phyloP scores from a whole-genome alignment of 2,888 invertebrate genomes.

The Seira sanloemensis region DNA sequence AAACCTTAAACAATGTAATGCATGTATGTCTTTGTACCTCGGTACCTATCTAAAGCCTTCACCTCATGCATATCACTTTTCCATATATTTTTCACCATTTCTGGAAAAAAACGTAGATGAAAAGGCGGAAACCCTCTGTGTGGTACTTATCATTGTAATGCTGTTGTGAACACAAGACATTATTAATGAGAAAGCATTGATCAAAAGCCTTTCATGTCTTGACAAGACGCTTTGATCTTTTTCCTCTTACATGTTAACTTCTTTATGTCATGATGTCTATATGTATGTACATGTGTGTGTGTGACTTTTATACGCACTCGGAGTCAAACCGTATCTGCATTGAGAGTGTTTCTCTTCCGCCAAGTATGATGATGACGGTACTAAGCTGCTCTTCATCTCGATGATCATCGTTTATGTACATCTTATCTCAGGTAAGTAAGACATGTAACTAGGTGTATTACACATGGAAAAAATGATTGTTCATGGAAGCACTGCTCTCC shows the following conservation, averaged over 20 bases:
- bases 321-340: too few relatives aligned
- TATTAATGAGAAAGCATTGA: constrained; percentile 74
- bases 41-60: background rate
- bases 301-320: constrained; percentile 4
- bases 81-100: constrained; percentile 14
- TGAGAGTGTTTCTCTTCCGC: constrained; percentile 1
- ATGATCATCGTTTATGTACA: constrained; percentile 50
- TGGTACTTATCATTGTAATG: constrained; percentile 73
- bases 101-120: constrained; percentile 50
- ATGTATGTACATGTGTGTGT: background rate
- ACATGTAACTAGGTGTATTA: background rate
- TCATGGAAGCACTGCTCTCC: background rate
- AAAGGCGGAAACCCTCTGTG: constrained; percentile 68
- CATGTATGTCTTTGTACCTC: constrained; percentile 15
- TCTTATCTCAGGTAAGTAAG: constrained; percentile 4
- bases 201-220: constrained; percentile 74
- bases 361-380: constrained; percentile 26
- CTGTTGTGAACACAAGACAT: constrained; percentile 73
- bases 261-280: constrained; percentile 55
- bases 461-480: constrained; percentile 11
- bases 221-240: constrained; percentile 73
- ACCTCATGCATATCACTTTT: constrained; percentile 58
- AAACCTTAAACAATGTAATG: constrained; percentile 1
- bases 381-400: constrained; percentile 33
- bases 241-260: constrained; percentile 68